phyloP scores from a whole-genome alignment of 1,140 invertebrate species.

The Brachionus paranguensis region DNA sequence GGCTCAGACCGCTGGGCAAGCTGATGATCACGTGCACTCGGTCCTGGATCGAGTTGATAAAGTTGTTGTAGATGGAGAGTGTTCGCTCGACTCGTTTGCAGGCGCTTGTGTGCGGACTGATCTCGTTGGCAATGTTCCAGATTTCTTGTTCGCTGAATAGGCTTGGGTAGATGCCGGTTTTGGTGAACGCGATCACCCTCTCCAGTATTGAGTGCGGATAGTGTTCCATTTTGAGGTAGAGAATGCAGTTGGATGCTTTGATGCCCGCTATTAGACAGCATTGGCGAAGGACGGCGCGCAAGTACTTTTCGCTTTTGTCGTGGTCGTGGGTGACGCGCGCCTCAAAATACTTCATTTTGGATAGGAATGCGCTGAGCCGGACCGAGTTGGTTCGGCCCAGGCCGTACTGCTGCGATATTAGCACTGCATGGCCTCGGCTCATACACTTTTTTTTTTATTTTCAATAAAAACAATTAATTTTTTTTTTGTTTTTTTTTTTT shows the following conservation, averaged over 20 bases:
- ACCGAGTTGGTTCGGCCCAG: slow-evolving; percentile 50
- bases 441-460: slow-evolving; percentile 45
- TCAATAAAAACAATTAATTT: background rate
- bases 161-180: slow-evolving; percentile 45
- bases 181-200: background rate
- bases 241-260: slow-evolving; percentile 47
- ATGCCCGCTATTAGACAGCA: slow-evolving; percentile 49
- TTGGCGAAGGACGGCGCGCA: slow-evolving; percentile 48
- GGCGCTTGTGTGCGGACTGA: slow-evolving; percentile 52
- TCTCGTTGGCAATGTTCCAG: slow-evolving; percentile 48
- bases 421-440: slow-evolving; percentile 49
- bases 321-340: slow-evolving; percentile 46
- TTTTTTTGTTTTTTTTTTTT: too few species aligned
- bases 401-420: slow-evolving; percentile 47
- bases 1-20: slow-evolving; percentile 41
- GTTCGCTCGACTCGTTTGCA: slow-evolving; percentile 51
- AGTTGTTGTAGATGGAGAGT: slow-evolving; percentile 49
- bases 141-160: slow-evolving; percentile 51
- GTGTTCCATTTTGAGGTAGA: slow-evolving; percentile 43
- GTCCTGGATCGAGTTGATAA: slow-evolving; percentile 47
- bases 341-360: slow-evolving; percentile 52
- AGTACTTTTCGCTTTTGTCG: slow-evolving; percentile 44
- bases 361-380: slow-evolving; percentile 49
- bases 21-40: slow-evolving; percentile 52
- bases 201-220: background rate